phyloP scores from a whole-genome alignment of 2,888 invertebrate genomes.

The Epinotia brunnichana region DNA sequence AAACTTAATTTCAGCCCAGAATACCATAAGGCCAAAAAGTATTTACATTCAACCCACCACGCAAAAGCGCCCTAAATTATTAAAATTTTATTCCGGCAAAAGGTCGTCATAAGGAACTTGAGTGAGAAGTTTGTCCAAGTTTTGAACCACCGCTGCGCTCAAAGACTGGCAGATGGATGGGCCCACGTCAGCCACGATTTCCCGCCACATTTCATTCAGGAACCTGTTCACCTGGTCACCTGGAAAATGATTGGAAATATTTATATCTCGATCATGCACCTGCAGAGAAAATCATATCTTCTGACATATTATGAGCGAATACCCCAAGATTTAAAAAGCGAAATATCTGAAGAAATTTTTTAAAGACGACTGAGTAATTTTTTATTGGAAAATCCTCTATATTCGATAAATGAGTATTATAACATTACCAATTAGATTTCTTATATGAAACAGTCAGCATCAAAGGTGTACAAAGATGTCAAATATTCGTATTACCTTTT shows the following conservation, averaged over 20 bases:
- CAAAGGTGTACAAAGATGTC: too few relatives aligned
- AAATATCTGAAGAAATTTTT: too few relatives aligned
- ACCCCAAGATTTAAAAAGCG: too few relatives aligned
- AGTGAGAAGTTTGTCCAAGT: conserved; percentile 60
- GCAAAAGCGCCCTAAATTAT: background rate
- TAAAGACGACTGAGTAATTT: too few relatives aligned
- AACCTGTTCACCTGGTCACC: conserved; percentile 70
- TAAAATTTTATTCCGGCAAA: conserved; percentile 58
- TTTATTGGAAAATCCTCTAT: too few relatives aligned
- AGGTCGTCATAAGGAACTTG: conserved; percentile 69
- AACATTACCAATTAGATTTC: too few relatives aligned
- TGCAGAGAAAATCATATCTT: too few relatives aligned
- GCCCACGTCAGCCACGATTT: conserved; percentile 67
- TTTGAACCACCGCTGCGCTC: conserved; percentile 63
- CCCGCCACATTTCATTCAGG: conserved; percentile 69
- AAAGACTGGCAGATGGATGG: conserved; percentile 65
- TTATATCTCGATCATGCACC: background rate
- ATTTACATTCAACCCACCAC: background rate
- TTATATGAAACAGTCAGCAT: too few relatives aligned
- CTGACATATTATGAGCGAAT: too few relatives aligned
- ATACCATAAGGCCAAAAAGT: background rate
- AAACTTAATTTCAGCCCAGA: background rate
- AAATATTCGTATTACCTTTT: too few relatives aligned
- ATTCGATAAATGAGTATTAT: too few relatives aligned
- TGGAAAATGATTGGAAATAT: conserved; percentile 54